Evolutionary conservation across 2,797 vertebrate genomes (phyloP).

Genomic region (Clarias pachynema): DNA sequence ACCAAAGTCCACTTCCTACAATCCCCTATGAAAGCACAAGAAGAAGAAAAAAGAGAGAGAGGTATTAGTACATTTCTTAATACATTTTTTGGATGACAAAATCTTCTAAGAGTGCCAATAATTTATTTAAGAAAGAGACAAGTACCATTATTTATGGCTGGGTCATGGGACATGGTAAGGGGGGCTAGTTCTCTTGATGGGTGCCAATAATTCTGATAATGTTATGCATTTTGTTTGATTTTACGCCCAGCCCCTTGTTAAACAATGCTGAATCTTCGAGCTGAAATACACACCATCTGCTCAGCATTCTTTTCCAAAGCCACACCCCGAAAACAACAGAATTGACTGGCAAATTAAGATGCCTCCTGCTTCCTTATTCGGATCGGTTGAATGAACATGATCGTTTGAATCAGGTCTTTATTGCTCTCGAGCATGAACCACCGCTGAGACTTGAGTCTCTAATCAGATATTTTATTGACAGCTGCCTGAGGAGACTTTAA

Average conservation of each 20-base stretch:
- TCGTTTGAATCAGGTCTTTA: not conserved
- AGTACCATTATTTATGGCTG: not conserved
- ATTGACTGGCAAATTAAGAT: not conserved
- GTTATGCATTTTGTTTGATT: not conserved
- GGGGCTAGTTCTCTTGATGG: not conserved
- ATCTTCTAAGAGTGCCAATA: not conserved
- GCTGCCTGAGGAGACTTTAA: not conserved
- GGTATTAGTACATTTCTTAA: not conserved
- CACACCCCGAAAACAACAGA: not conserved
- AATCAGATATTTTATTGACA: conserved; percentile 13
- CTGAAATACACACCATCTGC: not conserved
- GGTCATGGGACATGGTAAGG: no score
- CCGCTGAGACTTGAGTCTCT: not conserved
- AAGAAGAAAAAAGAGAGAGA: not conserved
- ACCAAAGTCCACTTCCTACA: conserved; percentile 4
- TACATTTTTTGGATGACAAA: not conserved
- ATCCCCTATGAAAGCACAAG: not conserved
- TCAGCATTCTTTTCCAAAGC: not conserved
- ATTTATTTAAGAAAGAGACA: not conserved
- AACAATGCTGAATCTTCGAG: not conserved
- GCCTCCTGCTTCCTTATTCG: not conserved
- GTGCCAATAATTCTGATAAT: not conserved
- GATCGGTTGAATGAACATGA: not conserved
- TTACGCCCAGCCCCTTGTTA: not conserved
- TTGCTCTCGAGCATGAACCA: not conserved